Conservation (phyloP, 1,140 invertebrate species). For the Cydia pomonella region DNA sequence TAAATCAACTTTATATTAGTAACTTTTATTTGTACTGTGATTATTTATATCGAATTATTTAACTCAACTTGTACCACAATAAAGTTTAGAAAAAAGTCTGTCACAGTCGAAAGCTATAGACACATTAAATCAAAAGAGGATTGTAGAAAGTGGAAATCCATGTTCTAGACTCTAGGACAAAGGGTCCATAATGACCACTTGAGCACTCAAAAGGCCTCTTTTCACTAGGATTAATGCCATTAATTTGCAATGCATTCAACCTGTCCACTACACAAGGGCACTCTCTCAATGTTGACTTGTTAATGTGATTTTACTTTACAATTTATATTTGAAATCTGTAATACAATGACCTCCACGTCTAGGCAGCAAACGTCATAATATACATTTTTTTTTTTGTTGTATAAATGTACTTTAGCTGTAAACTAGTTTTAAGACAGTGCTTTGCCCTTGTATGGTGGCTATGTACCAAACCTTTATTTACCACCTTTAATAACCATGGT, state of each 20-base stretch:
- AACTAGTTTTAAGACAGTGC: too few species aligned
- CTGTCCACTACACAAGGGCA: slow-evolving; percentile 3
- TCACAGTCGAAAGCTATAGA: not conserved
- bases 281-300: not conserved
- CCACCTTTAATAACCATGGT: too few species aligned
- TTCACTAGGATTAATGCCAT: slow-evolving; percentile 31
- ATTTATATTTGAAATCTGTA: not conserved
- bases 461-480: too few species aligned
- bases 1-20: too few species aligned
- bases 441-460: too few species aligned
- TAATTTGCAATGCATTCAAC: slow-evolving; percentile 32
- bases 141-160: slow-evolving; percentile 30
- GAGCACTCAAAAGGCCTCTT: slow-evolving; percentile 24
- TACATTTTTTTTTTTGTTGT: too few species aligned
- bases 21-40: too few species aligned
- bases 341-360: not conserved
- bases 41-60: too few species aligned
- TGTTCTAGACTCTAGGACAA: slow-evolving; percentile 23
- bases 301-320: slow-evolving; percentile 3
- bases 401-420: too few species aligned
- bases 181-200: slow-evolving; percentile 28
- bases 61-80: too few species aligned
- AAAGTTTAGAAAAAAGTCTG: not conserved
- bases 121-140: slow-evolving; percentile 7
- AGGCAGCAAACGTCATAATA: too few species aligned